Evolutionary conservation across 2,797 vertebrate genomes (phyloP), one percentile per base, ranked within the genome.

Genomic region (Clarias laeviceps): DNA sequence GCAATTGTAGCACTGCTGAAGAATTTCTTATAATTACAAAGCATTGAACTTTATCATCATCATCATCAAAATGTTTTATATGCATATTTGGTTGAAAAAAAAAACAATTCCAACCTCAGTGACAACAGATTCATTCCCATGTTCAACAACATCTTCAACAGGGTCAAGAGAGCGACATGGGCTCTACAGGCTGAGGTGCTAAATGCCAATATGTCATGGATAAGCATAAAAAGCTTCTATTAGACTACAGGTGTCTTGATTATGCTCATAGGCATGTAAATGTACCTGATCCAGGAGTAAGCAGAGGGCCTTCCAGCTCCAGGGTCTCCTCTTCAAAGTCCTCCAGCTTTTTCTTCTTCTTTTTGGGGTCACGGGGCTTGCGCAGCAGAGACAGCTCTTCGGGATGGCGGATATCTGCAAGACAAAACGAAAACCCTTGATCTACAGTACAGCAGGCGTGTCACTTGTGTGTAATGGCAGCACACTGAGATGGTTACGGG

Each of bases 271-370:
- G 45, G 45, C 45, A 40, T 56, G 8, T 83, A 99, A 98, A 50
- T 64, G 8, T 86, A 99, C 98, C 98, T 86, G 98, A 98, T 92
- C 98, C 98, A 0, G 98, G 98, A 0, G 98, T 99, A 87, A 99
- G 95, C 89, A 99, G 95, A 0, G 97, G 98, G 70, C 98, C 98
- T 91, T 99, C 97, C 88, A 99, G 90, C 91, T 98, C 97, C 61
- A 98, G 94, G 32, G 96, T 94, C 4, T 98, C 97, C 6, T 95
- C 95, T 90, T 99, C 98, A 0, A 91, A 93, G 20, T 98, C 97
- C 83, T 99, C 98, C 89, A 98, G 94, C 95, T 98, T 98, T 96
- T 99, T 99, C 96, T 99, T 99, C 93, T 99, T 99, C 96, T 99
- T 99, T 17, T 97, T 98, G 1, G 98, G 97, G 94, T 99, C 98